Evolutionary conservation across 1,140 invertebrate species (phyloP), one percentile per base, ranked within the genome.

Genomic region (Calosoma granatense): DNA sequence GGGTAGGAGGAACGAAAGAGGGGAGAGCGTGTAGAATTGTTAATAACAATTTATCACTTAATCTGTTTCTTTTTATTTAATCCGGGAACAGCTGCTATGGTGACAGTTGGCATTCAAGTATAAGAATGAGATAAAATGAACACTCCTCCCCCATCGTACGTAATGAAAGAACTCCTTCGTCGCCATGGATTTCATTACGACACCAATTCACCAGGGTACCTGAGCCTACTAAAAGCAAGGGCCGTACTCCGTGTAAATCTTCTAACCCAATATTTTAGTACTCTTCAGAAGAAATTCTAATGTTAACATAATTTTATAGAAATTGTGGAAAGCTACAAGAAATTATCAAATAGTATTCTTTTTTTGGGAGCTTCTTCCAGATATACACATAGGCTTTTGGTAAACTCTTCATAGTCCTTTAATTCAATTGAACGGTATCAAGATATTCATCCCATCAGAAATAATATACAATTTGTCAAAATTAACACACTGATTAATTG

Each of bases 1-100:
- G n/a, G n/a, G n/a, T n/a, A n/a, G n/a, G n/a, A n/a, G n/a, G n/a
- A n/a, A n/a, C n/a, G n/a, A n/a, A n/a, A n/a, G n/a, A n/a, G n/a
- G n/a, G n/a, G n/a, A n/a, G n/a, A n/a, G n/a, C n/a, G n/a, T n/a
- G n/a, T n/a, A n/a, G n/a, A n/a, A n/a, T n/a, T 36, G 26, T 36
- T 47, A 17, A 47, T 47, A 47, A 47, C 6, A 47, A 47, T 47
- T 47, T 47, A 47, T 47, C 9, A 12, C 15, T 9, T 47, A 47
- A 47, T 47, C 41, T 47, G 41, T 47, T 47, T 47, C 15, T 3
- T 47, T 47, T 47, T 47, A 47, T 47, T 47, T 47, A 47, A 47
- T 47, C 41, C 41, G 15, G 6, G 41, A 47, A 17, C 41, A 47
- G 41, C 6, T 47, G 41, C 6, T 47, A 47, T 47, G 41, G 41